These are phyloP conservation scores for Arvicanthis niloticus DNA, from an alignment of 2,113 vertebrate species.

Conservation along the genomic window DNA sequence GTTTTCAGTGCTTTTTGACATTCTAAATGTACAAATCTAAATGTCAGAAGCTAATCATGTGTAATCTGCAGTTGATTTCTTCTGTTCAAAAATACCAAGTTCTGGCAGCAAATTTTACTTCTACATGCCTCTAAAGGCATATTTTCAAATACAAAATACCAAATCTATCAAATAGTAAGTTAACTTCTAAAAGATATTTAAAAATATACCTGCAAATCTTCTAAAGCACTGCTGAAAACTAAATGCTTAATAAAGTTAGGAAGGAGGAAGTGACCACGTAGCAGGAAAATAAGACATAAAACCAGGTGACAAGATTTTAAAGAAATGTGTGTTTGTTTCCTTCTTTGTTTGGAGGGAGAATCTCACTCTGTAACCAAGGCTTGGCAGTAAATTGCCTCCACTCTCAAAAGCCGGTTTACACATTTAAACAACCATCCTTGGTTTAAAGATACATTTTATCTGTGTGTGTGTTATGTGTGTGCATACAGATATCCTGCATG, in stretches of 20 bases:
- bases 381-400: too few species aligned
- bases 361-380: background rate
- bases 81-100: slow-evolving; percentile 82
- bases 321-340: background rate
- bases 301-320: background rate
- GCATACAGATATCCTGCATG: background rate
- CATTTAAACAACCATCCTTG: background rate
- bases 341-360: background rate
- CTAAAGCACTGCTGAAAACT: slow-evolving; percentile 60
- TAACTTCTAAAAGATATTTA: slow-evolving; percentile 68
- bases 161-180: slow-evolving; percentile 42
- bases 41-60: slow-evolving; percentile 86
- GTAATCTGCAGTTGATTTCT: slow-evolving; percentile 82
- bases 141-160: slow-evolving; percentile 74
- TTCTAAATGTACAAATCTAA: slow-evolving; percentile 79
- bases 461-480: background rate
- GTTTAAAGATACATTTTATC: background rate
- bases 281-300: background rate
- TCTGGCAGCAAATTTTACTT: slow-evolving; percentile 67
- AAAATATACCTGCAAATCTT: slow-evolving; percentile 48
- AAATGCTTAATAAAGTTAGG: slow-evolving; percentile 13
- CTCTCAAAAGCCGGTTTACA: background rate
- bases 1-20: slow-evolving; percentile 82
- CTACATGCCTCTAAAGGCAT: slow-evolving; percentile 64
- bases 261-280: slow-evolving; percentile 51